A percentile compares a stretch with the other conserved stretches of the same genome.
Evolutionary conservation across 2,888 invertebrate genomes (phyloP).

Genomic region (Pseudococcus viburni): DNA sequence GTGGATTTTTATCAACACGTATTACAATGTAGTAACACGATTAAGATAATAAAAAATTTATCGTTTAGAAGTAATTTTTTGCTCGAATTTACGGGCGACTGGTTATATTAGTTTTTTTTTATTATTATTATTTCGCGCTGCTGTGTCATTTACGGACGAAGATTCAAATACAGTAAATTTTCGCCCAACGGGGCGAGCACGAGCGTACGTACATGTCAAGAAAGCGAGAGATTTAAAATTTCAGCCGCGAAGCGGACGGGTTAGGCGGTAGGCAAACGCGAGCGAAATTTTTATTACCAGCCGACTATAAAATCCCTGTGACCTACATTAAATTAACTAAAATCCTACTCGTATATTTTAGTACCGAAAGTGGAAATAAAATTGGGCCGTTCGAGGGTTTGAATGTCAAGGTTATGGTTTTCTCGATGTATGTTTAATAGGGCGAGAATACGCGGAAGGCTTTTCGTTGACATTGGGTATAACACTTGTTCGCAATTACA

Average conservation of each 20-base stretch:
- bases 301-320: neutral
- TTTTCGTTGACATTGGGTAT: slow-evolving; percentile 62
- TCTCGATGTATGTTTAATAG: slow-evolving; percentile 50
- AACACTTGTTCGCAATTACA: slow-evolving; percentile 66
- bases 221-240: neutral
- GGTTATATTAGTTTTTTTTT: neutral
- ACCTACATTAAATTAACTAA: slow-evolving; percentile 55
- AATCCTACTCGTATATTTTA: slow-evolving; percentile 47
- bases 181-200: neutral
- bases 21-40: slow-evolving; percentile 19
- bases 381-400: slow-evolving; percentile 64
- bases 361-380: slow-evolving; percentile 61
- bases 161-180: neutral
- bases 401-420: slow-evolving; percentile 65
- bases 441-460: slow-evolving; percentile 61
- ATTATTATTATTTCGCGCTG: neutral
- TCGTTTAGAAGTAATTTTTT: neutral
- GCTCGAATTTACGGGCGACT: neutral
- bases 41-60: slow-evolving; percentile 11
- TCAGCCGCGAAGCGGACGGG: neutral
- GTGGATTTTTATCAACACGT: slow-evolving; percentile 37
- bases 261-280: neutral
- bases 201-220: neutral
- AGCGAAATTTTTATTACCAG: neutral
- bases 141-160: neutral